phyloP scores from a whole-genome alignment of 2,113 vertebrate species.

The Thymallus thymallus region DNA sequence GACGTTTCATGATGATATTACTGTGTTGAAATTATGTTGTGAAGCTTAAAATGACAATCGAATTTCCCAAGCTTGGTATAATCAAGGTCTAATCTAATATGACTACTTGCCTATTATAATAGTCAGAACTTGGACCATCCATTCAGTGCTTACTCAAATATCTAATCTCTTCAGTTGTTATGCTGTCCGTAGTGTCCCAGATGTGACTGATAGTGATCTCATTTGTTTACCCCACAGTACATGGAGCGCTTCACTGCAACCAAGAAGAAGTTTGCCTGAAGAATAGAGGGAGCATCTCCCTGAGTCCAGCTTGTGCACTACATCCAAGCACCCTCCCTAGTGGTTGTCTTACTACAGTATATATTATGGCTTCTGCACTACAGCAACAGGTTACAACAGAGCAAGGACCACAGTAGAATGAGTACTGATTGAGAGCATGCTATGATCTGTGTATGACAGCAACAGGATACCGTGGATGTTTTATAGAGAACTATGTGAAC shows the following conservation, averaged over 20 bases:
- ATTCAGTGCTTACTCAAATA: background rate
- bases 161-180: background rate
- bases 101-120: background rate
- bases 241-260: slow-evolving; percentile 98
- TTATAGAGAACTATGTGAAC: background rate
- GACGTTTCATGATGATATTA: no score
- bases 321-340: background rate
- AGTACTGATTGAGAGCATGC: background rate
- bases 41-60: no score
- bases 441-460: background rate
- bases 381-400: background rate
- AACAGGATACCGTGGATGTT: background rate
- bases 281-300: background rate
- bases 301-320: background rate
- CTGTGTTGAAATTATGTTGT: no score
- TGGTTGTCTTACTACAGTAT: slow-evolving; percentile 2
- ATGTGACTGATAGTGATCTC: background rate
- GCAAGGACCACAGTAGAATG: background rate
- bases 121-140: background rate
- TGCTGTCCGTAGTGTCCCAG: background rate
- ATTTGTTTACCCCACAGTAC: slow-evolving; percentile 75
- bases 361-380: background rate
- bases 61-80: no score
- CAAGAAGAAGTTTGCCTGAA: slow-evolving; percentile 96
- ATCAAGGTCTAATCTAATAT: background rate